Evolutionary conservation across 2,797 vertebrate genomes (phyloP), one percentile per base, ranked within the genome.

Genomic region (Coilia nasus): DNA sequence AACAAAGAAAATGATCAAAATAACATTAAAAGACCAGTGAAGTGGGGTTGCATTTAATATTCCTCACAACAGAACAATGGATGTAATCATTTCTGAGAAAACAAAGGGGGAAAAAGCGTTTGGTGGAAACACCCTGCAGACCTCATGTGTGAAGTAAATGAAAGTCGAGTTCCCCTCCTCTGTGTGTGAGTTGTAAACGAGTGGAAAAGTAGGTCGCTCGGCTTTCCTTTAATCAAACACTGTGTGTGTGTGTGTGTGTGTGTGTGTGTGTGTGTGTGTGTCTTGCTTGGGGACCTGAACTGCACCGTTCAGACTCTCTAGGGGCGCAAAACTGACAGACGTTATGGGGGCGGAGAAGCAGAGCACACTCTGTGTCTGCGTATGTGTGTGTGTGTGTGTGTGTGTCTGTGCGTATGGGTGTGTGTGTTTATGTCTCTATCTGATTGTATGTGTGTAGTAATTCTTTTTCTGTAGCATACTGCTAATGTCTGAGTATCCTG

Each of bases 271-370:
- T 67, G 67, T 78, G 71, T 78, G 35, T 44, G 31, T 78, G 12
- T 44, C 25, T 71, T 14, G 11, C 46, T 46, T 60, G 7, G 80
- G 15, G 64, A 81, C 75, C 44, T 10, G 6, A 12, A 12, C 15
- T 87, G 86, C 71, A 50, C 82, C 81, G 85, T 87, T 89, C 89
- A 91, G 89, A 87, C 89, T 93, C 93, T 91, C 87, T 83, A 90
- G 89, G 83, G 89, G 89, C 86, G 28, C 88, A 92, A 92, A 91
- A 92, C 90, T 86, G 71, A 82, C 83, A 83, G 89, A 91, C 90
- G 90, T 91, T 91, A 85, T 87, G 85, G 90, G 89, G 89, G 87
- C 90, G 89, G 91, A 83, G 41, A 15, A 59, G 25, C 31, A 19
- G 35, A 35, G 19, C 15, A 35, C 71, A 41, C 6, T 44, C 23